phyloP scores from a whole-genome alignment of 2,797 vertebrate species.

The Sebastes glaucus region DNA sequence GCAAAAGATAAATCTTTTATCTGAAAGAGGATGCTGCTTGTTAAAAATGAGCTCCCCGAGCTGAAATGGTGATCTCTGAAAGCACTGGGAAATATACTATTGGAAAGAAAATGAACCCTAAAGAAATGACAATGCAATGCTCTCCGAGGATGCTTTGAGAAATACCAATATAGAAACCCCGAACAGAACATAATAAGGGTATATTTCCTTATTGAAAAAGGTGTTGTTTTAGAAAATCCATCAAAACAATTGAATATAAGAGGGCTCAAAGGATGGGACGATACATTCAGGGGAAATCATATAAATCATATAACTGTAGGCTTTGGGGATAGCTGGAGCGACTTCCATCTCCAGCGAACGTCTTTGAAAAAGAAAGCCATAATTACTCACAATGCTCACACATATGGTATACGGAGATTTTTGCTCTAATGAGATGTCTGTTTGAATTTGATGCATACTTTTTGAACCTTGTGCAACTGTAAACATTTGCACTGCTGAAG shows the following conservation, averaged over 20 bases:
- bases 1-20: conserved; percentile 54
- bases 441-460: conserved; percentile 4
- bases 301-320: conserved; percentile 67
- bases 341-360: conserved; percentile 28
- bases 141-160: conserved; percentile 60
- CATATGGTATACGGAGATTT: neutral
- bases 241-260: conserved; percentile 77
- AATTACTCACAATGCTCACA: conserved; percentile 62
- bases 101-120: conserved; percentile 38
- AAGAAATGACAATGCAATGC: conserved; percentile 48
- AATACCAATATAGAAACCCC: conserved; percentile 63
- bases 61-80: conserved; percentile 41
- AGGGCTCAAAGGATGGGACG: conserved; percentile 54
- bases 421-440: conserved; percentile 47
- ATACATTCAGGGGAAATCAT: conserved; percentile 69
- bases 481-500: conserved; percentile 40
- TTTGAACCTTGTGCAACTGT: conserved; percentile 6
- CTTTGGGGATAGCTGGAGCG: conserved; percentile 36
- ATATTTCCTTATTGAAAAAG: conserved; percentile 73
- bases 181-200: conserved; percentile 59
- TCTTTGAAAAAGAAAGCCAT: conserved; percentile 34
- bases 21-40: conserved; percentile 55
- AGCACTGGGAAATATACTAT: conserved; percentile 30
- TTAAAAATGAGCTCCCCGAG: conserved; percentile 59
- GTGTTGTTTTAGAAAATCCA: conserved; percentile 71